Base-by-base conservation (phyloP, 2,888 invertebrate species). In the Congeria kusceri region DNA sequence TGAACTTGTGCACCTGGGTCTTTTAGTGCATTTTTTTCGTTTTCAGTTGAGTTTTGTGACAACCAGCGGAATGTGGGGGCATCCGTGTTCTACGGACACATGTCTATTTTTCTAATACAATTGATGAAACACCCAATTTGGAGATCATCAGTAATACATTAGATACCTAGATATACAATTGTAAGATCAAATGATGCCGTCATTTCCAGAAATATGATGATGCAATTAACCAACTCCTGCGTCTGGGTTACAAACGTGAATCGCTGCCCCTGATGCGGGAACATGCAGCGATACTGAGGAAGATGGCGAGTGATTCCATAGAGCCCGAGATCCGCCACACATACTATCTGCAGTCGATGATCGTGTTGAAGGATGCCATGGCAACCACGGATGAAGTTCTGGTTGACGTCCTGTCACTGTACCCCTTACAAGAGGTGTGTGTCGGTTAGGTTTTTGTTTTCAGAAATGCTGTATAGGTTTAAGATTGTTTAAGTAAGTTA, bases 311-410 rank as follows among this genome's bases (percentile, higher is more conserved):
- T 32, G 75, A 83, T 3, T 82, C 88, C 2, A 68, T 81, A 20
- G 89, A 88, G 44, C 81, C 68, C 29, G 85, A 86, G 66, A 84
- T 87, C 18, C 80, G 87, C 65, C 91, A 91, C 58, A 89, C 87
- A 7, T 90, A 89, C 70, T 91, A 88, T 64, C 77, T 91, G 25
- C 86, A 92, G 90, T 83, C 87, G 5, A 76, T 90, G 73, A 78
- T 86, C 73, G 88, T 91, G 53, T 59, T 91, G 61, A 87, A 80
- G 68, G 90, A 91, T 56, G 89, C 90, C 28, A 80, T 85, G 20
- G 68, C 75, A 32, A 66, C 89, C 29, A 80, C 88, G 11, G 90
- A 91, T 59, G 87, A 89, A 28, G 83, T 89, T 2, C 86, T 85
- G 53, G 46, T 73, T 29, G 88, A 91, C 73, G 83, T 86, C 18